Evolutionary conservation across 2,888 invertebrate species (phyloP), one percentile per base, ranked within the genome.

Genomic region (Sinotaia quadrata): DNA sequence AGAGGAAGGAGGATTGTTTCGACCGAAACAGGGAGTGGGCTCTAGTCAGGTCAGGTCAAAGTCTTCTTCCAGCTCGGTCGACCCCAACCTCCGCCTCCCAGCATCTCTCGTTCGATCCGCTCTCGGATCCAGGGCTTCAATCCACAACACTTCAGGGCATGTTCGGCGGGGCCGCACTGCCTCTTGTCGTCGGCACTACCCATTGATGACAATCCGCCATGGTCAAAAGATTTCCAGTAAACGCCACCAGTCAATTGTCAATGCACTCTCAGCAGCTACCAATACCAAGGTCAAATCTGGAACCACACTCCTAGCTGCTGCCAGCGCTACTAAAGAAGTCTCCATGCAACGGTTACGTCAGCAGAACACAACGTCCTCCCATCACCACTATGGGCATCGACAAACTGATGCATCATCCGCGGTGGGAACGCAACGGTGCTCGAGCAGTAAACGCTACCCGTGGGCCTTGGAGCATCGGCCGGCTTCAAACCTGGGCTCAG

Each of bases 381-480:
- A 4, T 18, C 47, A 15, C 27, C 44, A 29, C 31, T 47, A 33
- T 12, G 51, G 1, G 10, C 49, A 47, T 36, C 51, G 49, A 15
- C 27, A 41, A 4, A 37, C 54, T 12, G 5, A 44, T 21, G 52
- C 65, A 29, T 36, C 18, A 8, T n/a, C 41, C n/a, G 33, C 52
- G 21, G 7, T 52, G 29, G 24, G 41, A 24, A 7, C 56, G 41
- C 52, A 56, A 47, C 52, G 65, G 54, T 7, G 15, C 8, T n/a
- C 56, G 4, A 44, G 44, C 29, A 24, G 49, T 4, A 49, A 51
- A 21, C 65, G 65, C 1, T 44, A 65, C 33, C n/a, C 24, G 12
- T 56, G 56, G 56, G 65, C 56, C 0, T 21, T 54, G 56, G 65
- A 65, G 56, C 65, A 56, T 24, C 5, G 54, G 27, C 27, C 27